Base-by-base conservation (phyloP, 2,888 invertebrate species). In the Sycophila texana region DNA sequence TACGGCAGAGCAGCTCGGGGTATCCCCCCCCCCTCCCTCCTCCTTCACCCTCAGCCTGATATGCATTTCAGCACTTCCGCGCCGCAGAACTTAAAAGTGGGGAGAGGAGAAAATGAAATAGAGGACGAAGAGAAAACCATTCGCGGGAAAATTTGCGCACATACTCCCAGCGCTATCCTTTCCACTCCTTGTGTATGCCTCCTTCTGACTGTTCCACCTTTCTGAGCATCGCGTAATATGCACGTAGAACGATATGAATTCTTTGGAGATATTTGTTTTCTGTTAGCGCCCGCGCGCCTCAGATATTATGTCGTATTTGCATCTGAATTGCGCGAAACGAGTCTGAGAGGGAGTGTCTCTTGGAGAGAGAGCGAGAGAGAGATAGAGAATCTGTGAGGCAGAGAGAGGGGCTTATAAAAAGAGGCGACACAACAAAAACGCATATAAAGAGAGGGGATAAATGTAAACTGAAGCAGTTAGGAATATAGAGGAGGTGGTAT, bases 251-350 rank as follows among this genome's bases (percentile, higher is more conserved):
- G 66, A 75, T 75, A 75, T 79, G 75, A 79, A 79, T 79, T 79
- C 75, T 75, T 75, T 71, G 66, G 61, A 75, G 75, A 79, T 79
- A 79, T 79, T 75, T 79, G 66, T 75, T 79, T 74, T 70, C 65
- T 66, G 70, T 74, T 66, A 71, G 68, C 70, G 22, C 58, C 20
- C 55, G 55, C 61, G 63, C 70, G 63, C 55, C 70, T 57, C 65
- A 68, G 74, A 79, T 70, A 74, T 79, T 74, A 70, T 61, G 74
- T 70, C 67, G 70, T 55, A 79, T 79, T 79, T 79, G 70, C 79
- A 79, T 79, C 67, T 74, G 74, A 79, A 79, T 79, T 68, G 74
- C 58, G 72, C 55, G 58, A 58, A 49, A 26, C 51, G 72, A 61
- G 60, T 72, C 22, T 51, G 39, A 51, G 26, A 7, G 61, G 10